Conservation (phyloP, 2,888 invertebrate genomes). For the Microctonus aethiopoides region DNA sequence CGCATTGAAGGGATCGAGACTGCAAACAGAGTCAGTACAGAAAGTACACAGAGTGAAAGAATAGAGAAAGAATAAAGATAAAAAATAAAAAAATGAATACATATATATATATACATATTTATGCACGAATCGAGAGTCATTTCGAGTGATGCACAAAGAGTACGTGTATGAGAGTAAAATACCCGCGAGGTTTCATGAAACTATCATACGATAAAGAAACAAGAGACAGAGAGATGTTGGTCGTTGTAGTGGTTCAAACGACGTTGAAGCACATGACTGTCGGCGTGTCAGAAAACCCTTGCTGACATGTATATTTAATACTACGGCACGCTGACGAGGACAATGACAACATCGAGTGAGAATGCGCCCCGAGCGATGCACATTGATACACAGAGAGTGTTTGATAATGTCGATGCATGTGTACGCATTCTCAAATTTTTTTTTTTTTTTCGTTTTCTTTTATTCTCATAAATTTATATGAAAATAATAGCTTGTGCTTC, state of each 20-base stretch:
- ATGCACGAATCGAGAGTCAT: conserved; percentile 1
- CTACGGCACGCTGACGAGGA: not conserved
- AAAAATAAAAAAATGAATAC: not conserved
- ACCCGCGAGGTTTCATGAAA: not conserved
- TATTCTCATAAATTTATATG: too few species aligned
- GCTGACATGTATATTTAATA: conserved; percentile 17
- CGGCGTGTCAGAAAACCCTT: not conserved
- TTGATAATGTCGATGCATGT: not conserved
- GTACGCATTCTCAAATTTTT: too few species aligned
- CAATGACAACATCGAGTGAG: not conserved
- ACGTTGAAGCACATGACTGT: not conserved
- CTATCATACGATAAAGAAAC: not conserved
- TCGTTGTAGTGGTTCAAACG: not conserved
- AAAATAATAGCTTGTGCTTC: too few species aligned
- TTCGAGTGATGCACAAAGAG: conserved; percentile 9
- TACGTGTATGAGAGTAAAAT: conserved; percentile 2
- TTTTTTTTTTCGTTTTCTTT: too few species aligned
- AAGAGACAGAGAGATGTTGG: not conserved
- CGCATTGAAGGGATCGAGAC: not conserved
- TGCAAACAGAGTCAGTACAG: not conserved
- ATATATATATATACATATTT: not conserved
- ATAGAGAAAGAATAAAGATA: not conserved
- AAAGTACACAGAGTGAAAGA: not conserved
- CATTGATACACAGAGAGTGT: not conserved
- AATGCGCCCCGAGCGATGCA: too few species aligned